phyloP scores from a whole-genome alignment of 2,888 invertebrate genomes.

The Clitarchus hookeri region DNA sequence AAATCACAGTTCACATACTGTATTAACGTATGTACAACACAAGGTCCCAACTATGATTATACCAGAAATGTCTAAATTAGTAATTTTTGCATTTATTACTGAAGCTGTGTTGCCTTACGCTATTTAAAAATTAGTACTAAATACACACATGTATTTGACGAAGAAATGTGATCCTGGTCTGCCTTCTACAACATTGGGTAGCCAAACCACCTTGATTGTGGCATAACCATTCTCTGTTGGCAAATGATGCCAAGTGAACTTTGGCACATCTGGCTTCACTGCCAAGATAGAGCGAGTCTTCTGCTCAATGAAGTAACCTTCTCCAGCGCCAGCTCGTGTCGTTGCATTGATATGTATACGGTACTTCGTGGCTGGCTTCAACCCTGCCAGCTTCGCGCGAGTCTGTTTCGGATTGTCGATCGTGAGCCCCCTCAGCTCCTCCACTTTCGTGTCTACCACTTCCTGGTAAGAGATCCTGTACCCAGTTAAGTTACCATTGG shows the following conservation, averaged over 20 bases:
- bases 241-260: constrained; percentile 68
- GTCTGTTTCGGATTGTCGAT: constrained; percentile 77
- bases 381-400: constrained; percentile 79
- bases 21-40: too few species aligned
- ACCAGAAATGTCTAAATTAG: too few species aligned
- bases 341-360: constrained; percentile 83
- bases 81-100: too few species aligned
- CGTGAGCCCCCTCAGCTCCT: constrained; percentile 71
- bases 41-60: too few species aligned
- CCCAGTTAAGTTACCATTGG: constrained; percentile 90
- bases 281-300: constrained; percentile 66
- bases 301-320: constrained; percentile 81
- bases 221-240: constrained; percentile 73
- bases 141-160: constrained; percentile 71
- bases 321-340: constrained; percentile 87
- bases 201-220: constrained; percentile 79
- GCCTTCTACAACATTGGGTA: constrained; percentile 73
- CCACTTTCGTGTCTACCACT: constrained; percentile 66
- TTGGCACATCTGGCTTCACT: constrained; percentile 65
- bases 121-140: too few species aligned
- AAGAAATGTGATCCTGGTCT: constrained; percentile 92
- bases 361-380: constrained; percentile 87
- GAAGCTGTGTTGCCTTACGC: too few species aligned
- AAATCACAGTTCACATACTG: too few species aligned
- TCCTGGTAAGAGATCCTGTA: constrained; percentile 91